Conservation (phyloP, 2,888 invertebrate species). For the Platycheirus albimanus region DNA sequence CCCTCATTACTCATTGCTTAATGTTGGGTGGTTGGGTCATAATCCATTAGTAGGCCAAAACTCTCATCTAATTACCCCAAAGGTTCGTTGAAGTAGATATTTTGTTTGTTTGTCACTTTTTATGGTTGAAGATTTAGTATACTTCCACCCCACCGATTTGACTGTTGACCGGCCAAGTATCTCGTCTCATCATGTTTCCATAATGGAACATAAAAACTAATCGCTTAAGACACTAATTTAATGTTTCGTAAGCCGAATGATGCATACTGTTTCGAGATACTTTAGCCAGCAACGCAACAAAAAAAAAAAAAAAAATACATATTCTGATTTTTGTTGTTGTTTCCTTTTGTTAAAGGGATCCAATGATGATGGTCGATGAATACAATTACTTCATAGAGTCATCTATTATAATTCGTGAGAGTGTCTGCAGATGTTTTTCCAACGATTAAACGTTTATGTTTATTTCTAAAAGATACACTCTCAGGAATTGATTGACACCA, state of each 20-base stretch:
- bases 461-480: neutral
- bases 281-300: no score
- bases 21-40: constrained; percentile 56
- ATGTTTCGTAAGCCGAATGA: constrained; percentile 49
- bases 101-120: neutral
- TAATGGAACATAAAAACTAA: constrained; percentile 58
- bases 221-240: constrained; percentile 50
- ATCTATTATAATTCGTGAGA: constrained; percentile 45
- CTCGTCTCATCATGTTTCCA: constrained; percentile 19
- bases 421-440: constrained; percentile 40
- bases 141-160: neutral
- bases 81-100: constrained; percentile 25
- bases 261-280: constrained; percentile 37
- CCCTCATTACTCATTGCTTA: constrained; percentile 46
- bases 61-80: constrained; percentile 51
- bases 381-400: constrained; percentile 28
- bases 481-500: constrained; percentile 15
- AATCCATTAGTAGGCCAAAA: constrained; percentile 50
- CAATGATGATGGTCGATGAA: neutral
- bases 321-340: no score
- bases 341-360: neutral
- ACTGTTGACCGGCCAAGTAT: neutral
- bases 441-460: constrained; percentile 34
- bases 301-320: no score
- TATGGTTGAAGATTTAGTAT: neutral